Base-by-base conservation (phyloP, 2,888 invertebrate species). In the Drosophila buzzatii region DNA sequence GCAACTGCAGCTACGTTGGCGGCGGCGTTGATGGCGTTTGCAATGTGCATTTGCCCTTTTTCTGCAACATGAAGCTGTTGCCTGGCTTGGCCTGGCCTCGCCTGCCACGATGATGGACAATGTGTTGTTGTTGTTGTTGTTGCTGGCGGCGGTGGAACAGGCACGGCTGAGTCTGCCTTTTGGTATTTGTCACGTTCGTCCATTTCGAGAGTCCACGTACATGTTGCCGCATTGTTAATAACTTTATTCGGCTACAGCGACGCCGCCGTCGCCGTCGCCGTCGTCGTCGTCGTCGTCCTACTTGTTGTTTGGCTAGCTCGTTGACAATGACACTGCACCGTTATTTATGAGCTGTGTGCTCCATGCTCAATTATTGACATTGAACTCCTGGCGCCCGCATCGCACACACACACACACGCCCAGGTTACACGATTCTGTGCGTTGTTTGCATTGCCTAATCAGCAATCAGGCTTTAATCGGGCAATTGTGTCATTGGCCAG, bases 171-270 rank as follows among this genome's bases (percentile, higher is more conserved):
- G 56, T 31, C 23, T 59, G 72, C 69, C 65, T 76, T 83, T 85
- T 81, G 83, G 85, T 91, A 91, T 91, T 92, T 92, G 92, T 91
- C 92, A 92, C 91, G 92, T 92, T 92, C 91, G 73, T 85, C 92
- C 89, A 85, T 92, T 91, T 91, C 89, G 72, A 90, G 91, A 89
- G 71, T 78, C 68, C 86, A 78, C 85, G 90, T 87, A 89, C 92
- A 91, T 81, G 91, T 85, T 86, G 91, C 75, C 82, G 91, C 91
- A 91, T 91, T 91, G 91, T 90, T 91, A 91, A 91, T 91, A 90
- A 90, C 89, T 89, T 88, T 85, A 82, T 90, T 89, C 73, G 56
- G 55, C n/a, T 41, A 44, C 45, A 68, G 60, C 55, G 64, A 35
- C 33, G 60, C 58, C 75, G 64, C 41, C 33, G 60, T 60, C 75